Conservation (phyloP, 2,113 vertebrate genomes). For the Lota lota region DNA sequence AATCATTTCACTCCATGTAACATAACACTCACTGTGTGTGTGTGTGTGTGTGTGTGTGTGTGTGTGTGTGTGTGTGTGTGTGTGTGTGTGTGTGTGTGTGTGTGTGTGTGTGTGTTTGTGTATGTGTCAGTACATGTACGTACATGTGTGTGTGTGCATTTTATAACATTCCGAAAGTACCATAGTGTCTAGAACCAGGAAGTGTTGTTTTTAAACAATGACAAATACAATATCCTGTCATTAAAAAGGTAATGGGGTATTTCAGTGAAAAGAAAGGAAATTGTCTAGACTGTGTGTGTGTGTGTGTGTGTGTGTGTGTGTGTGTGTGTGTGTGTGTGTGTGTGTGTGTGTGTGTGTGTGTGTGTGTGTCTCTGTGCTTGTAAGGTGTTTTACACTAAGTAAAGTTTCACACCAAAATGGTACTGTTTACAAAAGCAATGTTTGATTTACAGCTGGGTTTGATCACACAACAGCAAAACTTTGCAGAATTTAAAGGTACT, state of each 20-base stretch:
- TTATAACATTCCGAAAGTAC: neutral
- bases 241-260: neutral
- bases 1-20: slow-evolving; percentile 35
- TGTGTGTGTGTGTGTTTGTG: slow-evolving; percentile 5
- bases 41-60: slow-evolving; percentile 10
- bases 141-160: neutral
- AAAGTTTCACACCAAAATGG: too few relatives aligned
- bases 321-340: neutral
- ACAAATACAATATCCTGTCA: slow-evolving; percentile 4
- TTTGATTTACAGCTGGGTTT: too few relatives aligned
- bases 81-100: slow-evolving; percentile 4
- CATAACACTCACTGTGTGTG: slow-evolving; percentile 9
- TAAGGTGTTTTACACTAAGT: too few relatives aligned
- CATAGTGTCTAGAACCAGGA: neutral
- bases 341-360: too few relatives aligned
- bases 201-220: slow-evolving; percentile 1
- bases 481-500: too few relatives aligned
- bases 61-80: neutral
- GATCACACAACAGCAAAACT: too few relatives aligned
- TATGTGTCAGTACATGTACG: neutral
- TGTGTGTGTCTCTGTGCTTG: neutral
- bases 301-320: neutral
- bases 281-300: slow-evolving; percentile 19
- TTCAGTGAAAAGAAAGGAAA: slow-evolving; percentile 22
- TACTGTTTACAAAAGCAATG: too few relatives aligned